Evolutionary conservation across 2,113 vertebrate genomes (phyloP).

Genomic region (Cryptomyrus ogoouensis): DNA sequence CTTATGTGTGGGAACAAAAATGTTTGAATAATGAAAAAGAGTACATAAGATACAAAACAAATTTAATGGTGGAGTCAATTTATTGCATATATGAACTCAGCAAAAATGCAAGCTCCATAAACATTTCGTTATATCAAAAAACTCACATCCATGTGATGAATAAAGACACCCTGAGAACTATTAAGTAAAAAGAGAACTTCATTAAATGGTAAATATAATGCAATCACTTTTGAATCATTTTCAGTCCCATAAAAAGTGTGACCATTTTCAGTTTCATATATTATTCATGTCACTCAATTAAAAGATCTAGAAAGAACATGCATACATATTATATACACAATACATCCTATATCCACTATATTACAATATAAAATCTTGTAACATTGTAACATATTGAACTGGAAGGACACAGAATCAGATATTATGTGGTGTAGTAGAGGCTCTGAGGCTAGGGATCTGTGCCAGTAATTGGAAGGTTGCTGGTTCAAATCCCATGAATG

Average conservation of each 20-base stretch:
- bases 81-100: neutral
- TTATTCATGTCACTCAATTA: neutral
- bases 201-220: neutral
- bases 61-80: neutral
- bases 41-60: neutral
- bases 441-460: no score
- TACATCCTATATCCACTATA: neutral
- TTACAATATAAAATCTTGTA: neutral
- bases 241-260: neutral
- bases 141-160: neutral
- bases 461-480: no score
- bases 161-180: constrained; percentile 9
- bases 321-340: neutral
- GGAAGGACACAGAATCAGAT: neutral
- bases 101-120: neutral
- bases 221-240: neutral
- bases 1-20: neutral
- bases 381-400: neutral
- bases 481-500: no score
- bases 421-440: neutral
- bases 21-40: neutral
- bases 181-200: neutral
- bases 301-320: neutral
- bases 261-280: neutral
- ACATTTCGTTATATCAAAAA: constrained; percentile 4